These are phyloP conservation scores for Pomacea canaliculata DNA, from an alignment of 2,888 invertebrate genomes.

Conservation along the genomic window DNA sequence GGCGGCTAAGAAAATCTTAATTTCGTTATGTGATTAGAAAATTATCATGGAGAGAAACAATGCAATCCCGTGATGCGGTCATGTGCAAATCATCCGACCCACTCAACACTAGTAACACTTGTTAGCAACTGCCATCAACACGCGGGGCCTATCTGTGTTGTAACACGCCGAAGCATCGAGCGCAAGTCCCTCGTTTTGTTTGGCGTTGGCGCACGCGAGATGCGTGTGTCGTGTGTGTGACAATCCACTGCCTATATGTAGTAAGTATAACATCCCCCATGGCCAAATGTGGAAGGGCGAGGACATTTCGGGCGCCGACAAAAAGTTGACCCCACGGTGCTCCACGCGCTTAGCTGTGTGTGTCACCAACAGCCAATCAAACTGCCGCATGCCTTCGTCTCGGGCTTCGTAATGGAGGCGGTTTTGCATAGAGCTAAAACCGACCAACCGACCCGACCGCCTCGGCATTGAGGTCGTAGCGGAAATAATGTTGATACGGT, in stretches of 20 bases:
- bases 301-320: conserved; percentile 28
- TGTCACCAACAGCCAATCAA: conserved; percentile 38
- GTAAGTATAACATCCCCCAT: conserved; percentile 22
- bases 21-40: no score
- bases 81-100: no score
- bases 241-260: conserved; percentile 24
- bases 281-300: conserved; percentile 19
- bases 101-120: no score
- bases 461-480: not conserved
- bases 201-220: not conserved
- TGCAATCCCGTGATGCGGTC: no score
- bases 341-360: conserved; percentile 21
- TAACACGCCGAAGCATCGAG: no score
- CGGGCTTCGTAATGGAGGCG: conserved; percentile 16
- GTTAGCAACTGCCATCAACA: no score
- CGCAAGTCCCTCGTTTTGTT: no score
- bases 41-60: no score
- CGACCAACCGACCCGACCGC: conserved; percentile 1
- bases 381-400: conserved; percentile 7
- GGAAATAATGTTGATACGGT: not conserved
- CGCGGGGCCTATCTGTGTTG: no score
- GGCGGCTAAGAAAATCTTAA: no score
- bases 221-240: conserved; percentile 14
- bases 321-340: conserved; percentile 27
- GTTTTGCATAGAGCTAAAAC: conserved; percentile 24